Conservation (phyloP, 2,888 invertebrate genomes). For the Heteropelma amictum region DNA sequence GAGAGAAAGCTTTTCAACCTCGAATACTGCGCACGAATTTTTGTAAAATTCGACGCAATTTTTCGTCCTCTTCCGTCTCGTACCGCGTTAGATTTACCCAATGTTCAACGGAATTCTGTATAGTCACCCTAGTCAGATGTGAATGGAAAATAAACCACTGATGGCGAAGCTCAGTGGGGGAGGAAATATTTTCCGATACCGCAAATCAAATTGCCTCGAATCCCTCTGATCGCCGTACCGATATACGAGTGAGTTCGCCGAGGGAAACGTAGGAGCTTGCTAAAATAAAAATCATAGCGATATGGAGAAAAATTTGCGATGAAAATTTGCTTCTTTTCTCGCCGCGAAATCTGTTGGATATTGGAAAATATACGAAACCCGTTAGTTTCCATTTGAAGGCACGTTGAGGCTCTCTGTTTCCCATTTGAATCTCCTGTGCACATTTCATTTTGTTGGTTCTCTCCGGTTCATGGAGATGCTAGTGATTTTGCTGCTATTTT, state of each 20-base stretch:
- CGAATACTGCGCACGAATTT: background rate
- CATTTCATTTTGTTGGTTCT: too few relatives aligned
- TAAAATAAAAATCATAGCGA: background rate
- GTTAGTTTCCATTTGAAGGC: too few relatives aligned
- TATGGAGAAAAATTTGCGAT: background rate
- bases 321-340: constrained; percentile 16
- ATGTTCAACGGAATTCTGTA: background rate
- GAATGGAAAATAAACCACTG: background rate
- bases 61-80: background rate
- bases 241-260: background rate
- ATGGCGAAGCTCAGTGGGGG: background rate
- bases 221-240: background rate
- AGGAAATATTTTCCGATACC: constrained; percentile 25
- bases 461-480: too few relatives aligned
- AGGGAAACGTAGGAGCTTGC: background rate
- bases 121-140: background rate
- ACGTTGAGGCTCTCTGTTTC: too few relatives aligned
- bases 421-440: too few relatives aligned
- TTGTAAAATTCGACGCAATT: too few relatives aligned
- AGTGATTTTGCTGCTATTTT: too few relatives aligned
- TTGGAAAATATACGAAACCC: background rate
- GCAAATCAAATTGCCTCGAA: constrained; percentile 27
- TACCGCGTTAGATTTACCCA: background rate
- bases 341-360: background rate
- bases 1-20: background rate